Evolutionary conservation across 2,888 invertebrate genomes (phyloP).

Genomic region (Drosophila kuntzei): DNA sequence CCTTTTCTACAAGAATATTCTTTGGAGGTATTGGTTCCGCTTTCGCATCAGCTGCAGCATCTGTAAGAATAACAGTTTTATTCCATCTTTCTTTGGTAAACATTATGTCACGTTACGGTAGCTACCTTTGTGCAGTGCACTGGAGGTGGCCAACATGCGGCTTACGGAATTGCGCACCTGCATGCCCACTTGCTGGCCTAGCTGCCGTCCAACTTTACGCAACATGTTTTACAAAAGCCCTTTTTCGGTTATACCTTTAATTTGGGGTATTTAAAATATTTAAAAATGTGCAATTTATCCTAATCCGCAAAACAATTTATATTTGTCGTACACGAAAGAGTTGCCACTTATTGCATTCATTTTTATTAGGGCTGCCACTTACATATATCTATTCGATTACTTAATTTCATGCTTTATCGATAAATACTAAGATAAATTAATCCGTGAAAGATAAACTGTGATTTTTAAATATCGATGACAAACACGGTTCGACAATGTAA

Average conservation of each 20-base stretch:
- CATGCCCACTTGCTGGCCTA: conserved; percentile 50
- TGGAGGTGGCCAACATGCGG: conserved; percentile 63
- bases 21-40: conserved; percentile 27
- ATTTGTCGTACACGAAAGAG: conserved; percentile 25
- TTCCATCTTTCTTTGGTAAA: conserved; percentile 12
- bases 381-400: conserved; percentile 5
- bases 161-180: conserved; percentile 39
- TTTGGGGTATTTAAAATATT: conserved; percentile 5
- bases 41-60: conserved; percentile 42
- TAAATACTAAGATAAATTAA: conserved; percentile 11
- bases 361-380: not conserved
- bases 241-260: conserved; percentile 9
- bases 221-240: conserved; percentile 59
- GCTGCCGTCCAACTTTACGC: conserved; percentile 53
- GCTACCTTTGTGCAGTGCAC: conserved; percentile 62
- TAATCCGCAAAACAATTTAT: conserved; percentile 31
- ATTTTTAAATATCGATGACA: not conserved
- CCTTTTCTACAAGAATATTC: conserved; percentile 86
- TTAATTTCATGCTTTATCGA: conserved; percentile 10
- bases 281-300: conserved; percentile 13
- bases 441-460: not conserved
- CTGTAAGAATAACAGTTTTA: conserved; percentile 33
- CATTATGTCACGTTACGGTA: conserved; percentile 61
- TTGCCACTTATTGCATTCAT: conserved; percentile 15
- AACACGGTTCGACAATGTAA: not conserved